Evolutionary conservation across 1,140 invertebrate genomes (phyloP).

Genomic region (Aphelenchoides besseyi): DNA sequence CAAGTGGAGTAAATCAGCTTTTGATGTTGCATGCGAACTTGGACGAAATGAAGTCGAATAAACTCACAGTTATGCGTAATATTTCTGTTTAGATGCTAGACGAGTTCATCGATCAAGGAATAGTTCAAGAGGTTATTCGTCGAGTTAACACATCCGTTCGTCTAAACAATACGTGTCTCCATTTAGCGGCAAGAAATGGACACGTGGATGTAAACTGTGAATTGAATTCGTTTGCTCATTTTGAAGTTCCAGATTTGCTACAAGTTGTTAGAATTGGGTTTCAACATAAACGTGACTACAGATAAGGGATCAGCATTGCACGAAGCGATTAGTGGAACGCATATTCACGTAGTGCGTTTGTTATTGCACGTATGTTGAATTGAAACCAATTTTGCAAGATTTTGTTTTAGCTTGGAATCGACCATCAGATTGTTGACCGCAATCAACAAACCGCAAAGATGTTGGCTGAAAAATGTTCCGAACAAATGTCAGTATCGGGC

Average conservation of each 20-base stretch:
- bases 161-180: background rate
- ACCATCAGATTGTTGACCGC: background rate
- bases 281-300: slow-evolving; percentile 20
- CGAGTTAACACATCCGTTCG: background rate
- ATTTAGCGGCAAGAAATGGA: slow-evolving; percentile 28
- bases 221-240: slow-evolving; percentile 16
- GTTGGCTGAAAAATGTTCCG: background rate
- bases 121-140: background rate
- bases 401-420: slow-evolving; percentile 13
- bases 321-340: slow-evolving; percentile 20
- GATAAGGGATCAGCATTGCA: slow-evolving; percentile 22
- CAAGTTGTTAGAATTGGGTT: slow-evolving; percentile 21
- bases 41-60: no score
- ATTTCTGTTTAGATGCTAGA: background rate
- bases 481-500: background rate
- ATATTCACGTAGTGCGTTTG: slow-evolving; percentile 19
- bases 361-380: slow-evolving; percentile 24
- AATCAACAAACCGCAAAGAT: background rate
- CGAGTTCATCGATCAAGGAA: slow-evolving; percentile 5
- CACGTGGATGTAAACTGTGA: slow-evolving; percentile 21
- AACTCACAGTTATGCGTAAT: no score
- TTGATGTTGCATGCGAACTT: slow-evolving; percentile 25
- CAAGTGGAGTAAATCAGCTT: slow-evolving; percentile 19
- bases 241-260: slow-evolving; percentile 15
- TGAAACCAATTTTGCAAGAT: background rate